phyloP scores from a whole-genome alignment of 2,113 vertebrate species.

The Sapajus apella region DNA sequence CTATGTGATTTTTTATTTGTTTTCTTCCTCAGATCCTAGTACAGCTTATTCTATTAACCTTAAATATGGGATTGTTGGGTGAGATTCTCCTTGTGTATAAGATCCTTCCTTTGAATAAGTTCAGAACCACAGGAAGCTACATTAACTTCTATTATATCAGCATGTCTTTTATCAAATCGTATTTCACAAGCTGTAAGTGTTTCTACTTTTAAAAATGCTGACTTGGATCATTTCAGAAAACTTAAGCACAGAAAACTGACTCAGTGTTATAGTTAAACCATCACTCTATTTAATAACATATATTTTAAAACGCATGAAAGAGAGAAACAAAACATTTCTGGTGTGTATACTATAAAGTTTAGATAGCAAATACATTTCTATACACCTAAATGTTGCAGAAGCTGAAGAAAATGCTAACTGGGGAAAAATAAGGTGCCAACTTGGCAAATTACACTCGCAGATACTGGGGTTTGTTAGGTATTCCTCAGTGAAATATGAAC shows the following conservation, averaged over 20 bases:
- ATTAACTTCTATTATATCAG: background rate
- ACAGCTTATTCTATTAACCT: background rate
- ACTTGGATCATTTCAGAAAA: background rate
- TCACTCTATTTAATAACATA: background rate
- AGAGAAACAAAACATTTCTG: background rate
- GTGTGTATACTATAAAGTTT: background rate
- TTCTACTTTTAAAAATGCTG: constrained; percentile 4
- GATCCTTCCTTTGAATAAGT: background rate
- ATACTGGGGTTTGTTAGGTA: background rate
- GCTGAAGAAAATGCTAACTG: background rate
- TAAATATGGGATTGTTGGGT: background rate
- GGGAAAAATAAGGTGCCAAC: background rate
- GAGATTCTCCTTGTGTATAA: background rate
- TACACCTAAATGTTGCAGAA: background rate
- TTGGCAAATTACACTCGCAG: constrained; percentile 13
- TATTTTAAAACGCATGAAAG: constrained; percentile 1
- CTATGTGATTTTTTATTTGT: background rate
- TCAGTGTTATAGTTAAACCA: background rate
- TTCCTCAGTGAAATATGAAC: background rate
- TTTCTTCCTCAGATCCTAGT: background rate
- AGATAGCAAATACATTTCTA: background rate
- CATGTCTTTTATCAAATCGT: constrained; percentile 14
- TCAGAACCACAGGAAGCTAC: background rate
- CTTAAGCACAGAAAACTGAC: background rate
- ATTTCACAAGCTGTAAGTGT: background rate